Evolutionary conservation across 2,113 vertebrate genomes (phyloP).

Genomic region (Plestiodon gilberti): DNA sequence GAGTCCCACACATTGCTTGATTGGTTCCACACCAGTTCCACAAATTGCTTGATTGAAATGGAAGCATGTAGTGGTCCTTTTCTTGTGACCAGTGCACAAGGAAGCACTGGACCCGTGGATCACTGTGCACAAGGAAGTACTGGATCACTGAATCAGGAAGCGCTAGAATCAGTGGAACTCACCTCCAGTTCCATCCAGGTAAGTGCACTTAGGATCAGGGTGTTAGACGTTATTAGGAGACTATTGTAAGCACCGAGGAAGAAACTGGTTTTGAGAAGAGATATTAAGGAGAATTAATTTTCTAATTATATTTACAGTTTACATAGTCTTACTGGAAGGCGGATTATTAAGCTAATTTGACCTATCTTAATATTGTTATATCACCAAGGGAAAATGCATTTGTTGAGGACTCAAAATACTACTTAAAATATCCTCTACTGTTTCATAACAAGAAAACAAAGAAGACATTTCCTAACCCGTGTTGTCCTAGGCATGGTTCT

Average conservation of each 20-base stretch:
- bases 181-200: neutral
- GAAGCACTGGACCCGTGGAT: too few species aligned
- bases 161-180: neutral
- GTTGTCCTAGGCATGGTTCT: neutral
- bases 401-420: neutral
- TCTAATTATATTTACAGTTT: constrained; percentile 2
- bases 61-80: neutral
- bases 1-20: neutral
- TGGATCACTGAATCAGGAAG: too few species aligned
- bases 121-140: too few species aligned
- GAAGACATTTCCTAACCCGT: neutral
- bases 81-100: neutral
- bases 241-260: neutral
- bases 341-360: neutral
- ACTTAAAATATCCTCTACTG: neutral
- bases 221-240: neutral
- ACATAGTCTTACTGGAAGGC: neutral
- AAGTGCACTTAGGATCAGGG: neutral
- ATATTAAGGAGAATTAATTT: neutral
- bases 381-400: neutral
- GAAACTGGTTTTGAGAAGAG: neutral
- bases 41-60: neutral
- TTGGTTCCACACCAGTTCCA: neutral
- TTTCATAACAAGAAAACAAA: neutral
- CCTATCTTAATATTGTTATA: neutral